phyloP scores from a whole-genome alignment of 2,888 invertebrate genomes.

The Noctua comes region DNA sequence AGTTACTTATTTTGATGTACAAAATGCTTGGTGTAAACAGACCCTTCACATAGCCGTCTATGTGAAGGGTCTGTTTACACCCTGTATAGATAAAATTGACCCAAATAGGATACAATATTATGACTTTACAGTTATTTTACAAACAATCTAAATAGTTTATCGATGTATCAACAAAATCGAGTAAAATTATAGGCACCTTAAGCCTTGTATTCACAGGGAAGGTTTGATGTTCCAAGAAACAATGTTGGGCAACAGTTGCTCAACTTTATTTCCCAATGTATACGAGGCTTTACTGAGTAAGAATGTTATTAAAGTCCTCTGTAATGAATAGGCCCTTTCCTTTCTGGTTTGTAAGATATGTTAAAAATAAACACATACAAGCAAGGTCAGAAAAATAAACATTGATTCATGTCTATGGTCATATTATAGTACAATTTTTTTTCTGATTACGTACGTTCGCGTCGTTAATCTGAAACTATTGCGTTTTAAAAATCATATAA shows the following conservation, averaged over 20 bases:
- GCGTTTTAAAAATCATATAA: neutral
- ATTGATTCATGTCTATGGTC: neutral
- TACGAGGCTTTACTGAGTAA: constrained; percentile 9
- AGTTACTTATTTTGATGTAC: too few relatives aligned
- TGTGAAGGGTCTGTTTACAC: too few relatives aligned
- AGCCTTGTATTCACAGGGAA: constrained; percentile 9
- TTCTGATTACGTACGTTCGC: too few relatives aligned
- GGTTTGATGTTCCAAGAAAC: too few relatives aligned
- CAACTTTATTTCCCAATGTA: constrained; percentile 15
- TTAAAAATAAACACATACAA: too few relatives aligned
- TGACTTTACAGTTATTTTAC: neutral
- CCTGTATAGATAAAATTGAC: too few relatives aligned
- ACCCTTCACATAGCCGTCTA: too few relatives aligned
- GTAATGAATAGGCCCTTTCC: constrained; percentile 34
- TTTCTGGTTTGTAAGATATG: neutral
- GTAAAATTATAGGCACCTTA: constrained; percentile 28
- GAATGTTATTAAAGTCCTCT: constrained; percentile 27
- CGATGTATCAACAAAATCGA: constrained; percentile 33
- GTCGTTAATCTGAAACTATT: neutral
- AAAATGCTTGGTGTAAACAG: too few relatives aligned
- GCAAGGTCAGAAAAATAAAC: neutral
- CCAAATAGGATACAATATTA: neutral
- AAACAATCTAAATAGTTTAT: neutral
- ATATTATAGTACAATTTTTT: too few relatives aligned
- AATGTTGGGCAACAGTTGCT: constrained; percentile 1